phyloP scores from a whole-genome alignment of 2,888 invertebrate genomes.

The Mantis religiosa region DNA sequence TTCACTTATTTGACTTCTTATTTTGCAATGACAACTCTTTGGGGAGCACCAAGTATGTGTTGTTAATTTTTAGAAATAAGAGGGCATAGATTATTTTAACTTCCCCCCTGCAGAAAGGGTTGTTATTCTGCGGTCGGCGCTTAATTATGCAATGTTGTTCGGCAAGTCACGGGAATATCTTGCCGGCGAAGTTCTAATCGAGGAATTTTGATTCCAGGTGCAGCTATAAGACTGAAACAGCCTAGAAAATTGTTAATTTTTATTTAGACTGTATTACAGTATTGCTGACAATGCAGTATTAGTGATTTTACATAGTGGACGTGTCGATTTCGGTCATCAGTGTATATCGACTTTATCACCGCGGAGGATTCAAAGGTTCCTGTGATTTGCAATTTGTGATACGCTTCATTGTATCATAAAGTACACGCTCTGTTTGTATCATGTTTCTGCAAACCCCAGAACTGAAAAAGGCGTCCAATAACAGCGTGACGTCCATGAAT shows the following conservation, averaged over 20 bases:
- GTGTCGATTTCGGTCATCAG: neutral
- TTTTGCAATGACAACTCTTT: neutral
- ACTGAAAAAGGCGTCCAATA: constrained; percentile 11
- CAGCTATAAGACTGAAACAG: constrained; percentile 2
- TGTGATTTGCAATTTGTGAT: too few relatives aligned
- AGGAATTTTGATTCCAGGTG: neutral
- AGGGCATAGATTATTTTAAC: neutral
- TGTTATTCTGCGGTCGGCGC: neutral
- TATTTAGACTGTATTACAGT: neutral
- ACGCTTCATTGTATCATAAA: too few relatives aligned
- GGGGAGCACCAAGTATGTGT: neutral
- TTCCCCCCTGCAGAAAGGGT: neutral
- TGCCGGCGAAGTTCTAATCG: neutral
- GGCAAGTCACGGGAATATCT: neutral
- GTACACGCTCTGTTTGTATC: neutral
- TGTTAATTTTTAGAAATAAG: neutral
- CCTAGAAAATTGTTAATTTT: neutral
- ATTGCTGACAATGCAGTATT: neutral
- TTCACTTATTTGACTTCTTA: neutral
- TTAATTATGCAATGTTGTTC: neutral
- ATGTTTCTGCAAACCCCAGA: constrained; percentile 22
- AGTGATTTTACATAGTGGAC: neutral
- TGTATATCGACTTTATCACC: neutral
- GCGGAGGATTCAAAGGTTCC: neutral
- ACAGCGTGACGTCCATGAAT: constrained; percentile 6